phyloP scores from a whole-genome alignment of 2,888 invertebrate genomes.

The Ochropacha duplaris region DNA sequence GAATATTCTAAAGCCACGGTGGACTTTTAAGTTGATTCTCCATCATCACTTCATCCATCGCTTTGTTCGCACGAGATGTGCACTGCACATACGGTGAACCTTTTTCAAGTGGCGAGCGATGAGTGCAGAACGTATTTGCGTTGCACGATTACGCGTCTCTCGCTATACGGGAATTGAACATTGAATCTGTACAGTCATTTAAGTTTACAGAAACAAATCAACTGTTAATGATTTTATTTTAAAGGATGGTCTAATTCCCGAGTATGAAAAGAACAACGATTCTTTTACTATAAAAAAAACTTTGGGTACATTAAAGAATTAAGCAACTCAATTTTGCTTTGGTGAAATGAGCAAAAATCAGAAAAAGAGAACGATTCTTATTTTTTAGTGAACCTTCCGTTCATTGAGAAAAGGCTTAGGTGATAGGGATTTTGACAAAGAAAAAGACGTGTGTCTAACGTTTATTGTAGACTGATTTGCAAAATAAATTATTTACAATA shows the following conservation, averaged over 20 bases:
- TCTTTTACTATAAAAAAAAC: neutral
- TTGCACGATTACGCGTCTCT: conserved; percentile 65
- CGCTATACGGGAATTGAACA: conserved; percentile 38
- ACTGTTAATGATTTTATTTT: neutral
- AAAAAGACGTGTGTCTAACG: no score
- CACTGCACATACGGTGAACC: conserved; percentile 68
- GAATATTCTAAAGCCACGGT: conserved; percentile 23
- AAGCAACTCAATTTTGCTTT: no score
- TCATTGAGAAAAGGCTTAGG: no score
- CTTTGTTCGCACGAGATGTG: conserved; percentile 69
- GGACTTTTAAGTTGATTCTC: conserved; percentile 41
- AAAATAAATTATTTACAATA: no score
- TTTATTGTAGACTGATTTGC: no score
- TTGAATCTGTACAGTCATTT: conserved; percentile 3
- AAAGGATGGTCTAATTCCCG: neutral
- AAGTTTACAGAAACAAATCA: neutral
- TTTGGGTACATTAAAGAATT: no score
- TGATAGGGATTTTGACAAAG: no score
- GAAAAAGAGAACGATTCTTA: no score
- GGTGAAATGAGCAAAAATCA: no score
- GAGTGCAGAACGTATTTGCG: conserved; percentile 79
- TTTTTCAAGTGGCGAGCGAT: conserved; percentile 69
- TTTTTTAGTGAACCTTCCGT: no score
- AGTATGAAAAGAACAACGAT: neutral
- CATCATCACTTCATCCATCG: conserved; percentile 51